phyloP scores from a whole-genome alignment of 2,888 invertebrate species.

The Aphodius granarius region DNA sequence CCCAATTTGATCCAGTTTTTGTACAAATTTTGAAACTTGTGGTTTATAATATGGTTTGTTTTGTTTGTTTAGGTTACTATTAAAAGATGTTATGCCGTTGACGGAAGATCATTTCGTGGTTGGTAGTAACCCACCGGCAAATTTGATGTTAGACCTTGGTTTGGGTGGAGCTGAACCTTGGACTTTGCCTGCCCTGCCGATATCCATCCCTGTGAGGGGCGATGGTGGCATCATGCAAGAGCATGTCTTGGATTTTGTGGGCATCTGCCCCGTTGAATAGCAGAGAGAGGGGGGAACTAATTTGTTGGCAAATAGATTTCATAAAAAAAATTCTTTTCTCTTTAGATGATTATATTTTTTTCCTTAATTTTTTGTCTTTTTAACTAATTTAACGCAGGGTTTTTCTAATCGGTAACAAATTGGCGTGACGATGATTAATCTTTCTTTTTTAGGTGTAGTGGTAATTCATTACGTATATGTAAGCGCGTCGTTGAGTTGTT shows the following conservation, averaged over 20 bases:
- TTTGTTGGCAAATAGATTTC: background rate
- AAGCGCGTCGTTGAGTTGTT: background rate
- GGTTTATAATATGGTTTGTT: too few species aligned
- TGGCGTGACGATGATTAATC: background rate
- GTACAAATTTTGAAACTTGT: too few species aligned
- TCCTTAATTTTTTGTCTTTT: background rate
- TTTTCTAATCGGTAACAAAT: background rate
- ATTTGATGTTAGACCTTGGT: constrained; percentile 52
- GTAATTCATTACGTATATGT: background rate
- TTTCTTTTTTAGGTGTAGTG: constrained; percentile 10
- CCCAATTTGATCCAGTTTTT: too few species aligned
- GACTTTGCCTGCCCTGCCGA: constrained; percentile 42
- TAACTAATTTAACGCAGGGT: constrained; percentile 3
- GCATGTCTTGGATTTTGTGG: constrained; percentile 44
- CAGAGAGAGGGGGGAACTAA: background rate
- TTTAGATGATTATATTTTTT: background rate
- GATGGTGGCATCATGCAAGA: constrained; percentile 38
- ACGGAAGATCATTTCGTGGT: constrained; percentile 61
- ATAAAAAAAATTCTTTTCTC: background rate
- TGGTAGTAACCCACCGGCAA: constrained; percentile 51
- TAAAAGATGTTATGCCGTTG: constrained; percentile 64
- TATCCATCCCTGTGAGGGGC: constrained; percentile 38
- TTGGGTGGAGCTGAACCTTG: constrained; percentile 45
- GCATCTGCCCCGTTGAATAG: constrained; percentile 34
- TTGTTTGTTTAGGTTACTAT: constrained; percentile 41